phyloP scores from a whole-genome alignment of 2,113 vertebrate genomes.

The Tetraodon nigroviridis region DNA sequence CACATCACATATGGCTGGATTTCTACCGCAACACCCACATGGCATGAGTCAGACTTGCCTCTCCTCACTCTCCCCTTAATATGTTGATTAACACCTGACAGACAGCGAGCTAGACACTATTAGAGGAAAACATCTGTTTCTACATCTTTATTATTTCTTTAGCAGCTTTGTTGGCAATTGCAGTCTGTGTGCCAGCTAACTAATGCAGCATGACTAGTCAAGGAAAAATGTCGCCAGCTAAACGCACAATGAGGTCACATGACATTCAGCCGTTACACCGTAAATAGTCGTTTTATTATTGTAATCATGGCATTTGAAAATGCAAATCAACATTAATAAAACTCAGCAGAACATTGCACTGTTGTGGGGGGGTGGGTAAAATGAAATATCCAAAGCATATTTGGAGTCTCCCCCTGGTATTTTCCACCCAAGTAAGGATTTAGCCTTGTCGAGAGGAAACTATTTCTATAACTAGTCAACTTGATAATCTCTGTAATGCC shows the following conservation, averaged over 20 bases:
- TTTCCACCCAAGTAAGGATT: constrained; percentile 18
- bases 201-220: constrained; percentile 15
- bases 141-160: constrained; percentile 43
- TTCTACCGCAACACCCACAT: constrained; percentile 41
- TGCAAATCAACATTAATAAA: not conserved
- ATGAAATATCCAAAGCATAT: not conserved
- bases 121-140: constrained; percentile 52
- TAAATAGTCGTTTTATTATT: not conserved
- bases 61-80: constrained; percentile 32
- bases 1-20: constrained; percentile 17
- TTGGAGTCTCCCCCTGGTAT: constrained; percentile 14
- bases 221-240: constrained; percentile 29
- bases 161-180: constrained; percentile 29
- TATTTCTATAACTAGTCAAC: constrained; percentile 56
- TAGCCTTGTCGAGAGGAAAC: constrained; percentile 45
- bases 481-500: constrained; percentile 65
- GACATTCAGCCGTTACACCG: not conserved
- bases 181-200: constrained; percentile 15
- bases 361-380: not conserved
- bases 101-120: constrained; percentile 38
- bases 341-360: not conserved
- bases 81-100: constrained; percentile 65
- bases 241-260: constrained; percentile 7
- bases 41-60: constrained; percentile 40
- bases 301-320: not conserved